These are phyloP conservation scores for Formica aserva DNA, from an alignment of 2,888 invertebrate species.

Conservation along the genomic window DNA sequence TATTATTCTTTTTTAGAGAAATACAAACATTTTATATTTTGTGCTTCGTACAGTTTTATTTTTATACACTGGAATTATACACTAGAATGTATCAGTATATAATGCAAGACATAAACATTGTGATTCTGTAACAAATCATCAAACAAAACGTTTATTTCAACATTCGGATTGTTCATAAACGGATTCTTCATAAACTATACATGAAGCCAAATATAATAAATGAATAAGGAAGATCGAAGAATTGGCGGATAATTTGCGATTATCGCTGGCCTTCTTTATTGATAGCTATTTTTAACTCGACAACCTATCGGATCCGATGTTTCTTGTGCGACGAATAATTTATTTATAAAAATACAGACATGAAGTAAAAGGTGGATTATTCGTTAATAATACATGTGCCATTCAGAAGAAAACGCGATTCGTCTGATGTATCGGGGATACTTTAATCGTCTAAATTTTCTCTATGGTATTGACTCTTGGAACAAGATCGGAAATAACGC, in stretches of 20 bases:
- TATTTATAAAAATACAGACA: neutral
- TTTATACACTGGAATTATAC: neutral
- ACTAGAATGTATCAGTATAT: neutral
- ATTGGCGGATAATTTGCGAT: constrained; percentile 8
- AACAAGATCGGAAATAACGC: constrained; percentile 52
- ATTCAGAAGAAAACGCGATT: neutral
- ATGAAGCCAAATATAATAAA: neutral
- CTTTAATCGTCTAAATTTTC: constrained; percentile 27
- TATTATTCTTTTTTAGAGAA: neutral
- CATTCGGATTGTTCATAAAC: constrained; percentile 15
- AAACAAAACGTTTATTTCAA: constrained; percentile 21
- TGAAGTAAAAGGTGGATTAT: neutral
- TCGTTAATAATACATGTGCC: neutral
- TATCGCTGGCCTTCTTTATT: neutral
- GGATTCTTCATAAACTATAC: neutral
- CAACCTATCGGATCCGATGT: neutral
- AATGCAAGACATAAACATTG: neutral
- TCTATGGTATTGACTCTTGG: constrained; percentile 19
- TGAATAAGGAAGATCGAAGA: neutral
- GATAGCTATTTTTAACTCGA: neutral
- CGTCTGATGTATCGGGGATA: constrained; percentile 1
- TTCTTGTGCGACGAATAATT: neutral
- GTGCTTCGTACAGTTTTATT: constrained; percentile 13
- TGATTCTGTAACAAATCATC: neutral
- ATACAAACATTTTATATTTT: neutral